Base-by-base conservation (phyloP, 1,140 invertebrate species). In the Tenebrio molitor region DNA sequence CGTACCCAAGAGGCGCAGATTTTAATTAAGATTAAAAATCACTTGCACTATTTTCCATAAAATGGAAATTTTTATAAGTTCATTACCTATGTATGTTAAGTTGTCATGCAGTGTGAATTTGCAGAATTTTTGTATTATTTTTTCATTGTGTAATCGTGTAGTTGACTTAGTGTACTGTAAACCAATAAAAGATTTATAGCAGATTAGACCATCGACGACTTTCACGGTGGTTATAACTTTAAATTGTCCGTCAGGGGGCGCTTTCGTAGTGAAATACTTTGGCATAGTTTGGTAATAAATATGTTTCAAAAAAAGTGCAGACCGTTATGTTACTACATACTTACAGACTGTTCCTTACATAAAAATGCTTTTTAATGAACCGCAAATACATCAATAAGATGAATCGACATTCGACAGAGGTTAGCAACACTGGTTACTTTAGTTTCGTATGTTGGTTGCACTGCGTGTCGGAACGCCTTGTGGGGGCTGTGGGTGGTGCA, bases 1-100 rank as follows among this genome's bases (percentile, higher is more conserved):
- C 16, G n/a, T 14, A 12, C 64, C 64, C 17, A 66, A 66, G 19
- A 16, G 64, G 10, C 64, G 64, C 15, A 10, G 64, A 23, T 66
- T 66, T 44, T 66, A 66, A 44, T 65, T 39, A 39, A 39, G 36
- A 8, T 64, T 65, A 25, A 58, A 25, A n/a, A n/a, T n/a, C n/a
- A n/a, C n/a, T 5, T 14, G 8, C 21, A 58, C n/a, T 14, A 50
- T 21, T n/a, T n/a, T n/a, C n/a, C n/a, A n/a, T n/a, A n/a, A n/a
- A n/a, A n/a, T 21, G 41, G 3, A 29, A 29, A 29, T 44, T 50
- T 50, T 2, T 50, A 46, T 19, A 46, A 2, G 42, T 46, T 46
- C 10, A 1, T 1, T 19, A 17, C 19, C 10, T 53, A 39, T 12
- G 36, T 39, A 39, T 29, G 46, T 53, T 39, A 5, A 39, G 12